A percentile compares a stretch with the other conserved stretches of the same genome.
Conservation (phyloP, 2,113 vertebrate species). For the Upupa epops region DNA sequence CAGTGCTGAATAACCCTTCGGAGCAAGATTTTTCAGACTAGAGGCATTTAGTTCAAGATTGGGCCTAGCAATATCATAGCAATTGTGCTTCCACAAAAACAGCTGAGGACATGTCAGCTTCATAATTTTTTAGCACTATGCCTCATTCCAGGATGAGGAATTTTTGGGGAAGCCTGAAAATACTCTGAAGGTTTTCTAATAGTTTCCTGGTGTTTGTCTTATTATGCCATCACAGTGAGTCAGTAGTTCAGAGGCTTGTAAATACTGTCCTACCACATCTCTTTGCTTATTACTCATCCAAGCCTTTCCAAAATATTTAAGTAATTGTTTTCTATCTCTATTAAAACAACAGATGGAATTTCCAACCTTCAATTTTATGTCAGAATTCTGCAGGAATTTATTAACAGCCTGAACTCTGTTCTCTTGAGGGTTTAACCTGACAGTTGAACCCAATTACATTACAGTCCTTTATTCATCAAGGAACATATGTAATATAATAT, state of each 20-base stretch:
- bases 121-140: not conserved
- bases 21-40: not conserved
- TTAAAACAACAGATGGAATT: slow-evolving; percentile 70
- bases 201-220: not conserved
- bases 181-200: not conserved
- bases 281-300: slow-evolving; percentile 3
- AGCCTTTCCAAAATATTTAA: slow-evolving; percentile 52
- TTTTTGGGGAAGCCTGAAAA: not conserved
- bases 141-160: not conserved
- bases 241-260: not conserved
- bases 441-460: slow-evolving; percentile 66
- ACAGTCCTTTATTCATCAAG: slow-evolving; percentile 64
- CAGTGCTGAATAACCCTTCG: not conserved
- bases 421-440: slow-evolving; percentile 60
- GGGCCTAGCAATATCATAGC: not conserved
- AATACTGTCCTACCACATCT: not conserved
- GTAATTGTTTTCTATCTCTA: slow-evolving; percentile 14
- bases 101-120: not conserved
- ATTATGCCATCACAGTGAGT: not conserved
- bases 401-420: slow-evolving; percentile 65
- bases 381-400: slow-evolving; percentile 59
- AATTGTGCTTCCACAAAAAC: not conserved
- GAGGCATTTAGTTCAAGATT: not conserved
- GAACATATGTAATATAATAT: slow-evolving; percentile 64
- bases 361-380: slow-evolving; percentile 55